Evolutionary conservation across 2,113 vertebrate genomes (phyloP), one percentile per base, ranked within the genome.

Genomic region (Typhlomys cinereus): DNA sequence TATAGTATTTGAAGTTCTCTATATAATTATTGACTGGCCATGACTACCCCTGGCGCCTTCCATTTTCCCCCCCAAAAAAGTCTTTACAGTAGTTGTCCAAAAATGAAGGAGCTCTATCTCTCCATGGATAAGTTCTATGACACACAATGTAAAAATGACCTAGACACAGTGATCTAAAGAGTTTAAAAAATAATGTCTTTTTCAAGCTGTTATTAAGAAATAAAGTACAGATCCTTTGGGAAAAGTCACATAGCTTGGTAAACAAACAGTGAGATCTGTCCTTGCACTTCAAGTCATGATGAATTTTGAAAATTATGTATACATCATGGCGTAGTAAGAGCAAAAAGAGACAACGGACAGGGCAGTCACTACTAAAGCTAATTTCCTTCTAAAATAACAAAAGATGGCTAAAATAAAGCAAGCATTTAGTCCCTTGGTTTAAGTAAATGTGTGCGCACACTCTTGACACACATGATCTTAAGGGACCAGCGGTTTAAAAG

Each of bases 251-350:
- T 93, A 97, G 93, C 95, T 97, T 95, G 96, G 95, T 97, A 98
- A 97, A 98, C 96, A 98, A 97, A 98, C 96, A 98, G 93, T 95
- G 97, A 98, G 95, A 98, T 98, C 98, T 98, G 97, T 98, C 93
- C 96, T 94, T 98, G 98, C 98, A 98, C 98, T 98, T 98, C 98
- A 98, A 98, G 98, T 98, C 98, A 98, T 96, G 21, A 97, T 98
- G 98, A 98, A 98, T 97, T 98, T 96, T 97, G 95, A 97, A 98
- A 97, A 97, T 97, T 94, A 98, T 98, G 98, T 97, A 98, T 96
- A 98, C 97, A 97, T 97, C 97, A 98, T 98, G 97, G 97, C 96
- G 97, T 98, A 97, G 95, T 97, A 95, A 97, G 97, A 98, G 96
- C 95, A 97, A 96, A 97, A 98, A 95, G 96, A 97, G 96, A 96